These are phyloP conservation scores for Pterois miles DNA, from an alignment of 2,797 vertebrate genomes.

Conservation along the genomic window DNA sequence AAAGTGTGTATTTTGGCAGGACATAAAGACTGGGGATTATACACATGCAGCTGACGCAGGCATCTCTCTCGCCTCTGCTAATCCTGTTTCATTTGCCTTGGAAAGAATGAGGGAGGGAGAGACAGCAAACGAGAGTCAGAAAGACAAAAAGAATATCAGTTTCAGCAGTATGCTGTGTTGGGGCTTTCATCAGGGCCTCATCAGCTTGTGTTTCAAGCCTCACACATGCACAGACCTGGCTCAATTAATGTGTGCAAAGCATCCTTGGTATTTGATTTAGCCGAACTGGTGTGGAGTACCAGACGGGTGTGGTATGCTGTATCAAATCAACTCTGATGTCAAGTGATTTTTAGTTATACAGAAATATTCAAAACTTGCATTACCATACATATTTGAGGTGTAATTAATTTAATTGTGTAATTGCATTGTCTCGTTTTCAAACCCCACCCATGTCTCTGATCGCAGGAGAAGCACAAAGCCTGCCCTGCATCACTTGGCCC, in stretches of 20 bases:
- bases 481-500: not conserved
- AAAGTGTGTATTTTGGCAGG: constrained; percentile 74
- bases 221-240: not conserved
- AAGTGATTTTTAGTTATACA: not conserved
- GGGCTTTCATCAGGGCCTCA: constrained; percentile 32
- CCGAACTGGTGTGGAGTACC: constrained; percentile 11
- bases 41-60: constrained; percentile 70
- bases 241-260: constrained; percentile 23
- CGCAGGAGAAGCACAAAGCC: not conserved
- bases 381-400: not conserved
- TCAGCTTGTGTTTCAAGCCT: constrained; percentile 18
- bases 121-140: constrained; percentile 18
- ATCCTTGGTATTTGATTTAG: constrained; percentile 15
- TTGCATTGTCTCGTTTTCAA: not conserved
- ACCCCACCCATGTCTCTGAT: not conserved
- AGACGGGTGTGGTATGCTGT: constrained; percentile 5
- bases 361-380: not conserved
- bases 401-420: not conserved
- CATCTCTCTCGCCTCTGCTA: constrained; percentile 65
- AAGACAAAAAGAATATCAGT: constrained; percentile 68
- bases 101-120: constrained; percentile 50
- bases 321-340: constrained; percentile 6
- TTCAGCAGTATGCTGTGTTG: constrained; percentile 46
- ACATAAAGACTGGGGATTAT: constrained; percentile 73
- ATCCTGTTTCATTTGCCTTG: constrained; percentile 80